Evolutionary conservation across 2,113 vertebrate genomes (phyloP), one percentile per base, ranked within the genome.

Genomic region (Daphoenositta chrysoptera): DNA sequence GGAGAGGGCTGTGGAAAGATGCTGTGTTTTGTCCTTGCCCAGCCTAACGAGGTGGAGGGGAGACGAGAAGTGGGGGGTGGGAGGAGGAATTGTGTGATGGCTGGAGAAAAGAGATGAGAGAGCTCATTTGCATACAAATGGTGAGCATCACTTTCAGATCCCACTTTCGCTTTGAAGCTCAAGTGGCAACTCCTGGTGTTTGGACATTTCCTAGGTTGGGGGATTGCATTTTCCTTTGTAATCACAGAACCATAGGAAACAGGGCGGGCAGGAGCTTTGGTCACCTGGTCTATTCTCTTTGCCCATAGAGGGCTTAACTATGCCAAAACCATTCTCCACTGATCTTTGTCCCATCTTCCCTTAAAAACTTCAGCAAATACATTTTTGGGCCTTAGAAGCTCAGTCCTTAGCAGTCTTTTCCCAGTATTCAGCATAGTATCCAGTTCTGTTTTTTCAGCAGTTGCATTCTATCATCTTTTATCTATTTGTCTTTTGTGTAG

Each of bases 61-160:
- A 89, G 58, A 16, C 0, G 51, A 83, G 73, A 88, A 65, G 50
- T 66, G 13, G 16, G 28, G 48, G 21, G 15, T 37, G 11, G 30
- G 45, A 42, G 37, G 28, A 90, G 66, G 65, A 72, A 42, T 48
- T 63, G 2, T 27, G 27, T 31, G 76, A 37, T 56, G 57, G 47
- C 77, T 91, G 5, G 8, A 66, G 51, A 56, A 87, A 84, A 89
- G 81, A 79, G 70, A 77, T 26, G 82, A 77, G 87, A 83, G 82
- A 11, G n/a, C 42, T 65, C 5, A 56, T 90, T 93, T 96, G 64
- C 95, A 86, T 96, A 39, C 71, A 80, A 93, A 95, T 96, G 47
- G 63, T 24, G 22, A 11, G 58, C 63, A 40, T 80, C 66, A n/a
- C 82, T 91, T 95, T 88, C 79, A 88, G 82, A 61, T 91, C 45